phyloP scores from a whole-genome alignment of 2,888 invertebrate species.

The Drosophila lacicola region DNA sequence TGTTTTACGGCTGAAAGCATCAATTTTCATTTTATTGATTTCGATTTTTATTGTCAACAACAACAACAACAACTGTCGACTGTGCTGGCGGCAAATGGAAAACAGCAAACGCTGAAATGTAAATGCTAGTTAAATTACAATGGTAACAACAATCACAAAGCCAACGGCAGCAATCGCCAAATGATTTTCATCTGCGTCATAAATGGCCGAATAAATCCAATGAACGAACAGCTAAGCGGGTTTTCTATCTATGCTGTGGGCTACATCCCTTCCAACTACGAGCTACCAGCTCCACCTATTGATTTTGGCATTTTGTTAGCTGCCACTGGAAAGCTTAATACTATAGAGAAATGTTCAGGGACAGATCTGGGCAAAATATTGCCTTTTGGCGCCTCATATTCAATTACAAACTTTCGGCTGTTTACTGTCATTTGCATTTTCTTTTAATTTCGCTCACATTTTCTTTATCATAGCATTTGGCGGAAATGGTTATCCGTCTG shows the following conservation, averaged over 20 bases:
- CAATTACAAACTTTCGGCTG: conserved; percentile 19
- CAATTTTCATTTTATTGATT: conserved; percentile 81
- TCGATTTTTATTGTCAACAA: conserved; percentile 73
- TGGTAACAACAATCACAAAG: conserved; percentile 11
- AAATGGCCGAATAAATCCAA: conserved; percentile 67
- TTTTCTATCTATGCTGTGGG: background rate
- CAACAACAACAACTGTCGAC: conserved; percentile 17
- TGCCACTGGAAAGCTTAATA: background rate
- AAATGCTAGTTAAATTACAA: conserved; percentile 55
- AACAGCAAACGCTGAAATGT: conserved; percentile 44
- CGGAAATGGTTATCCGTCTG: conserved; percentile 46
- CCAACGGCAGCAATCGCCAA: conserved; percentile 15
- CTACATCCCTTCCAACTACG: background rate
- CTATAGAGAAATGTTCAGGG: background rate
- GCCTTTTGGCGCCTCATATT: conserved; percentile 17
- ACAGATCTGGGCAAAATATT: conserved; percentile 9
- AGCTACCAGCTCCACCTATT: conserved; percentile 24
- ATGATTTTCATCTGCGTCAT: conserved; percentile 22
- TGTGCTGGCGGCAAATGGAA: conserved; percentile 25
- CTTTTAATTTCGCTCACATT: conserved; percentile 47
- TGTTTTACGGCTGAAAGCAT: conserved; percentile 78
- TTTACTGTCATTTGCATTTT: conserved; percentile 59
- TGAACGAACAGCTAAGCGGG: conserved; percentile 38
- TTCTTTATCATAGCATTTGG: conserved; percentile 18
- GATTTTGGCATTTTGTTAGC: conserved; percentile 22